Percentiles rank a stretch among this genome's conserved stretches.
Conservation (phyloP, 2,113 vertebrate genomes). For the Serilophus lunatus region DNA sequence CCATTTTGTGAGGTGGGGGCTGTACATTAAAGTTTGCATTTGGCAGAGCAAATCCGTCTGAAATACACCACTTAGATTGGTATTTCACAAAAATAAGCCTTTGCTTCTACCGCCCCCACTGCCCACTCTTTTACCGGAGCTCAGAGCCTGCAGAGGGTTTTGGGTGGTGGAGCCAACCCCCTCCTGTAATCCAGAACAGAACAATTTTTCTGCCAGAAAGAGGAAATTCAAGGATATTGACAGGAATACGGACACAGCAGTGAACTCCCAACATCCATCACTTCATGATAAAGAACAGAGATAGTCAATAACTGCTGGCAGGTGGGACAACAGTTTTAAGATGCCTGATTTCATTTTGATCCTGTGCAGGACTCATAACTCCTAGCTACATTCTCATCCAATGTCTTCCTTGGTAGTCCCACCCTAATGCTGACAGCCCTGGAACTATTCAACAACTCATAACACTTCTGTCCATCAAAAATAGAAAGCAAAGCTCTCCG, state of each 20-base stretch:
- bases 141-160: background rate
- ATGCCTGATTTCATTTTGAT: background rate
- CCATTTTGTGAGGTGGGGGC: background rate
- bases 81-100: background rate
- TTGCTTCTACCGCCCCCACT: background rate
- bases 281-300: background rate
- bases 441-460: background rate
- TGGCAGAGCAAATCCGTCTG: slow-evolving; percentile 24
- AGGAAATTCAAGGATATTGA: background rate
- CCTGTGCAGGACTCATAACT: background rate
- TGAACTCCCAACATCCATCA: background rate
- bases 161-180: background rate
- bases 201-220: background rate
- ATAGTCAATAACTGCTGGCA: background rate
- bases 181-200: background rate
- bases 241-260: background rate
- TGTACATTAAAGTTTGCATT: background rate
- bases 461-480: background rate
- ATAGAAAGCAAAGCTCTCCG: background rate
- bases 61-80: slow-evolving; percentile 2
- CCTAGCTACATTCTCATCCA: background rate
- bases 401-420: background rate
- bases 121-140: background rate
- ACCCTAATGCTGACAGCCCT: background rate
- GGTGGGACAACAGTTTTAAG: background rate